phyloP scores from a whole-genome alignment of 2,797 vertebrate species.

The Eulemur mongoz region DNA sequence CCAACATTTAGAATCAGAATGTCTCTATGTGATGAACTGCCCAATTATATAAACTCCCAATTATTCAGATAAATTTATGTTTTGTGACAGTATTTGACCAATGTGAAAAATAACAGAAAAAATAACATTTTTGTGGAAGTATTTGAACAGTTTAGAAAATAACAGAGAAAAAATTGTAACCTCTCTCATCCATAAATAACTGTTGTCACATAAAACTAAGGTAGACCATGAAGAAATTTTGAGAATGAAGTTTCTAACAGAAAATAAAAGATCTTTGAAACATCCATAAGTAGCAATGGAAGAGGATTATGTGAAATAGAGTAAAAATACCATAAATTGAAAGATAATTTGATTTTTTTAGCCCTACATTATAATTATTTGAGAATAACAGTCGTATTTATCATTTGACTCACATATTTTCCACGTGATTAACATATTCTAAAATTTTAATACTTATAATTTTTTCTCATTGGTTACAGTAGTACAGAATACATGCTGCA shows the following conservation, averaged over 20 bases:
- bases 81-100: constrained; percentile 18
- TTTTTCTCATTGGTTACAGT: background rate
- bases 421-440: background rate
- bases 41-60: background rate
- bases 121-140: background rate
- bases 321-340: background rate
- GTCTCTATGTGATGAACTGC: background rate
- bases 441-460: background rate
- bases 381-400: background rate
- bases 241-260: background rate
- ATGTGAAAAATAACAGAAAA: constrained; percentile 35
- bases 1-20: background rate
- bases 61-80: constrained; percentile 7
- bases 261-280: constrained; percentile 1
- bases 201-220: background rate
- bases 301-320: background rate
- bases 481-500: background rate
- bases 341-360: constrained; percentile 12
- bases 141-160: constrained; percentile 25
- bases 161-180: background rate
- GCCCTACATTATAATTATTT: background rate
- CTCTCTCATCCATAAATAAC: background rate
- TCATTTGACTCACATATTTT: background rate
- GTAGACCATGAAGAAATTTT: background rate
- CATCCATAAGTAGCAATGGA: background rate